Base-by-base conservation (phyloP, 2,797 vertebrate genomes). In the Triplophysa yarkandensis region DNA sequence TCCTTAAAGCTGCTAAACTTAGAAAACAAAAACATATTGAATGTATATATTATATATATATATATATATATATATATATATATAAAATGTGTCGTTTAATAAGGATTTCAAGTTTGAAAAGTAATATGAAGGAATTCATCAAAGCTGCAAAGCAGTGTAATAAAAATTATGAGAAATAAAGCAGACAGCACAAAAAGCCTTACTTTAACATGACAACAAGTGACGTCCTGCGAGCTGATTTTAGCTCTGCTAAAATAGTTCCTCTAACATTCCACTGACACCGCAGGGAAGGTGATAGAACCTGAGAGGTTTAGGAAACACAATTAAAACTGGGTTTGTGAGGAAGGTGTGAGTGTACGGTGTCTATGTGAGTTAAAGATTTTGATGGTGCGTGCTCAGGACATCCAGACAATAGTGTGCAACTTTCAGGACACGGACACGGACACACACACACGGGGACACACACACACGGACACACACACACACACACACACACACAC, bases 151-250 rank as follows among this genome's bases (percentile, higher is more conserved):
- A 54, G 36, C 13, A 21, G 16, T 28, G 25, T 21, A 54, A 68
- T 27, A 17, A 72, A n/a, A 30, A 41, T 23, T 64, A 43, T 21
- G 46, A 64, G 19, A 63, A 72, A 52, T 39, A 21, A 44, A 72
- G 17, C 25, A 63, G 50, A 14, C 48, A 63, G 1, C 39, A 43
- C 25, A 63, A 41, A 52, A 63, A 41, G 44, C n/a, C 17, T 39
- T 2, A 52, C 70, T 63, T 72, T 7, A 72, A 72, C 32, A 54
- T 72, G 7, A 41, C 70, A 34, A 58, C 30, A 72, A 72, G 70
- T 54, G 60, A 41, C 17, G 32, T 72, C 46, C 70, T 54, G 11
- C 5, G 46, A 63, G 46, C 60, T 19, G 46, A 72, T 72, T 72
- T 54, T 63, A 63, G 60, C 34, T 72, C 70, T 1, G 52, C 60